Conservation (phyloP, 2,113 vertebrate genomes). For the Octodon degus region DNA sequence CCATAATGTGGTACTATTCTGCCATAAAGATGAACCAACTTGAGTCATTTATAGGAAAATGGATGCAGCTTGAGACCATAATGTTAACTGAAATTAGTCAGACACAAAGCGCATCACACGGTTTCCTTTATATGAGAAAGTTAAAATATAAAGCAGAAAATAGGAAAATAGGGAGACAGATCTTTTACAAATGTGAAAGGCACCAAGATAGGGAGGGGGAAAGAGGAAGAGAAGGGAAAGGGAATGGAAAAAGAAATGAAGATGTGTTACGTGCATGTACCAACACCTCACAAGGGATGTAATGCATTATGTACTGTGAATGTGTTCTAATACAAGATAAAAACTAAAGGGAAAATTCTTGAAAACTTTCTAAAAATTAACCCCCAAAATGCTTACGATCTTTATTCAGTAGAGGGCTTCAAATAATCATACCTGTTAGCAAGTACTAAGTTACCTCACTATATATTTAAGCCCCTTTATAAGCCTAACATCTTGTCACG, state of each 20-base stretch:
- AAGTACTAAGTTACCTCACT: not conserved
- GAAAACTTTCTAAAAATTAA: not conserved
- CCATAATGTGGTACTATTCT: not conserved
- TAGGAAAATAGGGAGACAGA: not conserved
- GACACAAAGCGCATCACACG: not conserved
- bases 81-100: not conserved
- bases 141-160: not conserved
- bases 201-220: not conserved
- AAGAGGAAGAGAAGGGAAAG: not conserved
- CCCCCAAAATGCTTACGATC: not conserved
- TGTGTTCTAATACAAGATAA: not conserved
- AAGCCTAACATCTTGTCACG: not conserved
- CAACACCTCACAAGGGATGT: not conserved
- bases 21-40: not conserved
- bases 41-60: not conserved
- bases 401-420: not conserved
- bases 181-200: not conserved
- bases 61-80: not conserved
- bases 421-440: not conserved
- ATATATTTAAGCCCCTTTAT: not conserved
- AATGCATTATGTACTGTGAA: not conserved
- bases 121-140: not conserved
- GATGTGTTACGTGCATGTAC: not conserved
- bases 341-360: not conserved
- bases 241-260: not conserved